A percentile compares a stretch with the other conserved stretches of the same genome.
Evolutionary conservation across 2,888 invertebrate genomes (phyloP).

Genomic region (Onthophagus sagittarius): DNA sequence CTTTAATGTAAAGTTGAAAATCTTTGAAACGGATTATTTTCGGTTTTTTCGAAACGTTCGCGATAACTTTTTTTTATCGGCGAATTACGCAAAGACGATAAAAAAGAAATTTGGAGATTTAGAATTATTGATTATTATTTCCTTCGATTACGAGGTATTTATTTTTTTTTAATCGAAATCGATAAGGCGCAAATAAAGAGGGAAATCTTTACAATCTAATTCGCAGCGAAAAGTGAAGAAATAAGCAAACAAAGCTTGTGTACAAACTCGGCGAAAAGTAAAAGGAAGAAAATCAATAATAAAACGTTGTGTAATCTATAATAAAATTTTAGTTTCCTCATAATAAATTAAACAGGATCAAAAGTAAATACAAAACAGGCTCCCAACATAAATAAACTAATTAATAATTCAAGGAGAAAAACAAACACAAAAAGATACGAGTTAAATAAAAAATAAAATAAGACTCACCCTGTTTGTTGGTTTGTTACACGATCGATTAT

Average conservation of each 20-base stretch:
- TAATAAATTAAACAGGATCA: not conserved
- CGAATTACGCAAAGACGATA: too few species aligned
- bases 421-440: not conserved
- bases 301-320: not conserved
- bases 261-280: not conserved
- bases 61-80: too few species aligned
- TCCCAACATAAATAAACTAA: not conserved
- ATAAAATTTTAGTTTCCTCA: not conserved
- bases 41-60: too few species aligned
- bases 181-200: too few species aligned
- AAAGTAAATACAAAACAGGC: not conserved
- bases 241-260: not conserved
- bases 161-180: too few species aligned
- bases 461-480: slow-evolving; percentile 60
- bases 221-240: not conserved
- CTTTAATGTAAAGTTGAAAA: too few species aligned
- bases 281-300: not conserved
- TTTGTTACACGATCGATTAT: slow-evolving; percentile 67
- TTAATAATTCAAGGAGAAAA: not conserved
- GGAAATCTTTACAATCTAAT: not conserved
- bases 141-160: too few species aligned
- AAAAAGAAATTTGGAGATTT: too few species aligned
- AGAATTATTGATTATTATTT: too few species aligned
- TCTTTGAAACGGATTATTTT: too few species aligned
- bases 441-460: slow-evolving; percentile 18